A percentile compares a stretch with the other conserved stretches of the same genome.
These are phyloP conservation scores for Saccostrea cuccullata DNA, from an alignment of 1,140 invertebrate genomes.

Conservation along the genomic window DNA sequence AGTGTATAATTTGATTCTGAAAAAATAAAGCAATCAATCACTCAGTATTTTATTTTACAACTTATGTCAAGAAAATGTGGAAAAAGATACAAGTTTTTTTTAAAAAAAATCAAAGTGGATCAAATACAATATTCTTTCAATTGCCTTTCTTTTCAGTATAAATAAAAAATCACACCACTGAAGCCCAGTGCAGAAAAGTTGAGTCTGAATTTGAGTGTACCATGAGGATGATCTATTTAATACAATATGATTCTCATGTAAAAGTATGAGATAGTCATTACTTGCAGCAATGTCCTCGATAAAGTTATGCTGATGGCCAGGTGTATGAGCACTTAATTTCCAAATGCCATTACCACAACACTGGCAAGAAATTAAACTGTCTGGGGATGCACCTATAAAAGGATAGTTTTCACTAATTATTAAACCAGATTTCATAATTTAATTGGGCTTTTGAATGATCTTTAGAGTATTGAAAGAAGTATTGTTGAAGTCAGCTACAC, in stretches of 20 bases:
- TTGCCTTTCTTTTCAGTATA: conserved; percentile 25
- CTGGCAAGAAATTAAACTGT: conserved; percentile 27
- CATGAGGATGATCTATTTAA: too few species aligned
- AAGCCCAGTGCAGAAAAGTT: conserved; percentile 18
- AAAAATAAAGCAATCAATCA: neutral
- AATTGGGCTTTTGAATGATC: too few species aligned
- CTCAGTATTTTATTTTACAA: neutral
- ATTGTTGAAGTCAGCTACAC: conserved; percentile 30
- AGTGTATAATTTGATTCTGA: neutral
- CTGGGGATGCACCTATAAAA: conserved; percentile 41
- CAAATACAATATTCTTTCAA: neutral
- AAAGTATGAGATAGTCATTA: too few species aligned
- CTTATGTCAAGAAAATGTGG: neutral
- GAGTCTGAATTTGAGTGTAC: conserved; percentile 39
- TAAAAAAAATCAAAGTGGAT: neutral
- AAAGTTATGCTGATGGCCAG: too few species aligned
- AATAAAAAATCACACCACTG: conserved; percentile 43
- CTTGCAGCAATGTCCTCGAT: too few species aligned
- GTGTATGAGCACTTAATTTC: neutral
- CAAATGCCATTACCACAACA: conserved; percentile 41
- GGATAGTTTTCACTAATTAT: neutral
- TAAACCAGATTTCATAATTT: conserved; percentile 16
- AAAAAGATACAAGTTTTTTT: neutral
- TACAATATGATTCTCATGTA: too few species aligned
- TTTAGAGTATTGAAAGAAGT: neutral